A percentile compares a stretch with the other conserved stretches of the same genome.
phyloP scores from a whole-genome alignment of 2,888 invertebrate species.

The Scelioninae gen. 1 region DNA sequence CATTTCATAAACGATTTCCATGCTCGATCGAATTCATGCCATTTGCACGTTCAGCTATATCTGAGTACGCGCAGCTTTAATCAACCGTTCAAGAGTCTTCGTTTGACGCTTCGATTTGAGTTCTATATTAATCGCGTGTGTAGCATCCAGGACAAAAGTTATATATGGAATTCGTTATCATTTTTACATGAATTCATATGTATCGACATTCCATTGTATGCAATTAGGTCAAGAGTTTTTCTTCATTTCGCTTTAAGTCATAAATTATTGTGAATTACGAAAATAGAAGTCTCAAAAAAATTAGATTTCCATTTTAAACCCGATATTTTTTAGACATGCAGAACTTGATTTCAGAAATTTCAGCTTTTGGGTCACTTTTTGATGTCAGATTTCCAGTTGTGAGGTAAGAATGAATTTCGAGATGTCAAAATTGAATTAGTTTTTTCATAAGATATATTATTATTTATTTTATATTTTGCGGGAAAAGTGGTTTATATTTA shows the following conservation, averaged over 20 bases:
- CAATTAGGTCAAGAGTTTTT: slow-evolving; percentile 63
- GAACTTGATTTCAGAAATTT: not conserved
- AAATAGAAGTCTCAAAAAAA: slow-evolving; percentile 15
- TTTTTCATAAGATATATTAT: too few species aligned
- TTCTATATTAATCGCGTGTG: slow-evolving; percentile 53
- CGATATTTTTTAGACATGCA: too few species aligned
- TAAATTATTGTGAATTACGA: slow-evolving; percentile 45
- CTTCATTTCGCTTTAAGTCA: slow-evolving; percentile 31
- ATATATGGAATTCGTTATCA: slow-evolving; percentile 56
- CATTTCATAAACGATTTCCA: slow-evolving; percentile 74
- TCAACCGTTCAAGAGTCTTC: slow-evolving; percentile 50
- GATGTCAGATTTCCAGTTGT: too few species aligned
- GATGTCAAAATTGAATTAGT: too few species aligned
- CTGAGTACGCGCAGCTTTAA: slow-evolving; percentile 54
- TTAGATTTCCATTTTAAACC: too few species aligned
- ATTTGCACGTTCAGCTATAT: slow-evolving; percentile 47
- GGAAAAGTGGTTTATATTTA: too few species aligned
- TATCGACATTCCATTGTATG: slow-evolving; percentile 57
- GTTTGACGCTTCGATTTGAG: slow-evolving; percentile 43
- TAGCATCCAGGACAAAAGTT: slow-evolving; percentile 57
- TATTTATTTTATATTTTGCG: too few species aligned
- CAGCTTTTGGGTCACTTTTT: not conserved
- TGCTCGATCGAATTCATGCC: slow-evolving; percentile 57
- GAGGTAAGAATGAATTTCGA: too few species aligned
- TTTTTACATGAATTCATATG: slow-evolving; percentile 61